These are phyloP conservation scores for Strigamia transsilvanica DNA, from an alignment of 2,888 invertebrate species.

Conservation along the genomic window DNA sequence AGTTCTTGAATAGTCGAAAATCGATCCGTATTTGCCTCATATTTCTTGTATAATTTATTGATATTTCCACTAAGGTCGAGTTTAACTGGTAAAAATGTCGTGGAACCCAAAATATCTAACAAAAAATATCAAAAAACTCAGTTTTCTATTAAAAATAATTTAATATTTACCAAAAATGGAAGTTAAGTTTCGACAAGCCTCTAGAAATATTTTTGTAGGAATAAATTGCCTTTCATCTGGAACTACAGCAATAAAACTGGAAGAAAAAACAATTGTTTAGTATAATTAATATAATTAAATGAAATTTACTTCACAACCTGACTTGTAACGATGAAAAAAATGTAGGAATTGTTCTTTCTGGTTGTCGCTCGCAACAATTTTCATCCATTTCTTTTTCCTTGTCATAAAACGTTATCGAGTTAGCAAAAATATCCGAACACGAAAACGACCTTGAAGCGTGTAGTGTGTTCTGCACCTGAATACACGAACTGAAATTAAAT, in stretches of 20 bases:
- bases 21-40: neutral
- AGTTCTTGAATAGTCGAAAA: constrained; percentile 12
- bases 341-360: neutral
- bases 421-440: neutral
- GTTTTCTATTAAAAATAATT: too few species aligned
- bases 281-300: too few species aligned
- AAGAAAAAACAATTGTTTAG: too few species aligned
- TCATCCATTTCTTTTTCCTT: neutral
- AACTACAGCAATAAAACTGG: neutral
- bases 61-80: constrained; percentile 26
- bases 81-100: constrained; percentile 49
- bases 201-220: constrained; percentile 52
- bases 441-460: neutral
- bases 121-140: too few species aligned
- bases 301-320: constrained; percentile 21
- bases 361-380: neutral
- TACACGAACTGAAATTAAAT: neutral
- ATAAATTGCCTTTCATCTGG: constrained; percentile 16
- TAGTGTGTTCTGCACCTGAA: neutral
- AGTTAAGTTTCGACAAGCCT: constrained; percentile 52
- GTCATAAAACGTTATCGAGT: neutral
- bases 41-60: constrained; percentile 7
- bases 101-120: constrained; percentile 36
- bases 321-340: neutral
- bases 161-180: constrained; percentile 55